Percentiles rank a stretch among this genome's conserved stretches.
Conservation (phyloP, 2,888 invertebrate species). For the Dryococelus australis region DNA sequence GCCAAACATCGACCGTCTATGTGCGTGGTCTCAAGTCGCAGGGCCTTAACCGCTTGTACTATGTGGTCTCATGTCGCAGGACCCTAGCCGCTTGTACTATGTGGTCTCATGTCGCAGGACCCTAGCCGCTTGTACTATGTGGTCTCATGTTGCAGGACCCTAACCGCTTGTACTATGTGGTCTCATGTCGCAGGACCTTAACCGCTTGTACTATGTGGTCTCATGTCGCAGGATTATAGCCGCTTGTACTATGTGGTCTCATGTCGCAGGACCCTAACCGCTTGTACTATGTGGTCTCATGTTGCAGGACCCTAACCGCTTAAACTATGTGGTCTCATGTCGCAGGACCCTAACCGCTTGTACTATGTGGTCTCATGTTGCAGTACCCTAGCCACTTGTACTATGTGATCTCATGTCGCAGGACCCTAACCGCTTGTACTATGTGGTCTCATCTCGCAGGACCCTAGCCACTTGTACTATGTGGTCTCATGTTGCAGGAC, state of each 20-base stretch:
- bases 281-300: constrained; percentile 83
- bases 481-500: constrained; percentile 63
- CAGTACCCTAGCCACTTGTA: constrained; percentile 77
- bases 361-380: constrained; percentile 77
- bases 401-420: constrained; percentile 70
- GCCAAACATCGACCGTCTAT: too few relatives aligned
- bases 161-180: constrained; percentile 89
- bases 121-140: constrained; percentile 87
- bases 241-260: constrained; percentile 87
- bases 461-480: constrained; percentile 83
- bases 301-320: constrained; percentile 66
- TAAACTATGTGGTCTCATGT: constrained; percentile 81
- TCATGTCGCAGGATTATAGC: constrained; percentile 61
- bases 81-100: constrained; percentile 83
- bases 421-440: constrained; percentile 81
- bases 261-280: constrained; percentile 65
- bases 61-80: constrained; percentile 67
- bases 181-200: constrained; percentile 60
- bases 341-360: constrained; percentile 70
- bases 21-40: constrained; percentile 47
- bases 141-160: constrained; percentile 60
- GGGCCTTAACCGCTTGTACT: constrained; percentile 81
- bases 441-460: constrained; percentile 67
- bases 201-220: constrained; percentile 88
- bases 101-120: constrained; percentile 63